Evolutionary conservation across 2,797 vertebrate species (phyloP).

Genomic region (Naso thynnoides): DNA sequence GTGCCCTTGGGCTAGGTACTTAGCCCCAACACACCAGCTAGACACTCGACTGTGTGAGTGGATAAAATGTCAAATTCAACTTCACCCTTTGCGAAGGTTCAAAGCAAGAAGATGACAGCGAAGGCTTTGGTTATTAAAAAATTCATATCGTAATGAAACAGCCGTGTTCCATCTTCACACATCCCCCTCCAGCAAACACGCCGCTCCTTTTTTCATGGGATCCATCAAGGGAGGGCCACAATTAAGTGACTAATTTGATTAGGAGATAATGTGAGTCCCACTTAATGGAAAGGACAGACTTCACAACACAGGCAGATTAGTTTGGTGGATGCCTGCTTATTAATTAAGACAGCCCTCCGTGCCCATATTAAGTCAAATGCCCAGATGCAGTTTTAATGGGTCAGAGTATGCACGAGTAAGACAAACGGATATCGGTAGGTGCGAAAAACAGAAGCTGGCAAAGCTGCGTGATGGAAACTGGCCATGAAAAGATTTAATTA

Average conservation of each 20-base stretch:
- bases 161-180: conserved; percentile 68
- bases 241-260: conserved; percentile 87
- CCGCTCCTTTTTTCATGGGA: conserved; percentile 66
- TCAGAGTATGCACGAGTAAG: conserved; percentile 53
- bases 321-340: conserved; percentile 83
- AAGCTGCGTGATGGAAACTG: conserved; percentile 14
- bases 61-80: conserved; percentile 72
- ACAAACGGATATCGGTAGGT: conserved; percentile 40
- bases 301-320: conserved; percentile 83
- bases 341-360: conserved; percentile 82
- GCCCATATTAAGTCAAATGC: conserved; percentile 72
- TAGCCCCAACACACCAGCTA: conserved; percentile 51
- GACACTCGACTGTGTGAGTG: conserved; percentile 61
- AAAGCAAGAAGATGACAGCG: conserved; percentile 72
- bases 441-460: background rate
- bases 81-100: conserved; percentile 73
- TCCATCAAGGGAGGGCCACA: conserved; percentile 82
- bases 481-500: conserved; percentile 37
- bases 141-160: conserved; percentile 80
- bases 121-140: conserved; percentile 79
- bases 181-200: conserved; percentile 66
- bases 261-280: conserved; percentile 84
- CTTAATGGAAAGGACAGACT: conserved; percentile 87
- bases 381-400: conserved; percentile 74
- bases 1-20: conserved; percentile 65